Conservation (phyloP, 37 sponge, comb jelly and placozoan species). For the Amphimedon queenslandica region DNA sequence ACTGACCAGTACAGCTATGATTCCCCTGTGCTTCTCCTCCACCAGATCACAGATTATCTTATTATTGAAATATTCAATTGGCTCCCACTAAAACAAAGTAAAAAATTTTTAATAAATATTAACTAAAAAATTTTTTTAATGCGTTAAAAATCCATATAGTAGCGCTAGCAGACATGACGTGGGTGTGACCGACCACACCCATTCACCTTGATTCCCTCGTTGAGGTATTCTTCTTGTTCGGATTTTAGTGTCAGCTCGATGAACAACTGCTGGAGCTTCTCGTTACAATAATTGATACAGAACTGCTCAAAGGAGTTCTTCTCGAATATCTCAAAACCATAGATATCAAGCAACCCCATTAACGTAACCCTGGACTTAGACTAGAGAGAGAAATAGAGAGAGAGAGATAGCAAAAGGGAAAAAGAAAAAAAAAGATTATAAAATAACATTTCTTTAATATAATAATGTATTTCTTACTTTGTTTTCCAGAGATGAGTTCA, state of each 20-base stretch:
- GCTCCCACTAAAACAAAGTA: conserved; percentile 64
- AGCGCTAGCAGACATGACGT: too few relatives aligned
- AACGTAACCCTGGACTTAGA: conserved; percentile 27
- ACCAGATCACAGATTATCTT: conserved; percentile 84
- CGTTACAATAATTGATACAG: conserved; percentile 92
- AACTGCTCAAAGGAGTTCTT: conserved; percentile 84
- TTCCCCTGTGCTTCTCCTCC: conserved; percentile 79
- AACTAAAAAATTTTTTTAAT: too few relatives aligned
- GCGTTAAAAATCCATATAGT: too few relatives aligned
- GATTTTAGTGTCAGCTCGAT: conserved; percentile 76
- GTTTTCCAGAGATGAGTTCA: conserved; percentile 69
- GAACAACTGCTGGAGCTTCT: conserved; percentile 88
- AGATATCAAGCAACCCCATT: conserved; percentile 83
- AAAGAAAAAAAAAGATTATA: not conserved
- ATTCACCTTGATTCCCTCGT: conserved; percentile 79
- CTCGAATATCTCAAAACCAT: conserved; percentile 83
- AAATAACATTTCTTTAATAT: too few relatives aligned
- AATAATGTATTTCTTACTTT: too few relatives aligned
- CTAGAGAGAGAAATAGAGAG: conserved; percentile 23
- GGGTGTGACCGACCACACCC: too few relatives aligned
- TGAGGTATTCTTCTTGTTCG: conserved; percentile 82
- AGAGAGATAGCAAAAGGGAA: not conserved
- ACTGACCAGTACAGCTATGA: conserved; percentile 64
- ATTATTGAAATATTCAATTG: conserved; percentile 83
- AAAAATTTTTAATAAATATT: too few relatives aligned